phyloP scores from a whole-genome alignment of 1,140 invertebrate genomes.

The Hirudo medicinalis region DNA sequence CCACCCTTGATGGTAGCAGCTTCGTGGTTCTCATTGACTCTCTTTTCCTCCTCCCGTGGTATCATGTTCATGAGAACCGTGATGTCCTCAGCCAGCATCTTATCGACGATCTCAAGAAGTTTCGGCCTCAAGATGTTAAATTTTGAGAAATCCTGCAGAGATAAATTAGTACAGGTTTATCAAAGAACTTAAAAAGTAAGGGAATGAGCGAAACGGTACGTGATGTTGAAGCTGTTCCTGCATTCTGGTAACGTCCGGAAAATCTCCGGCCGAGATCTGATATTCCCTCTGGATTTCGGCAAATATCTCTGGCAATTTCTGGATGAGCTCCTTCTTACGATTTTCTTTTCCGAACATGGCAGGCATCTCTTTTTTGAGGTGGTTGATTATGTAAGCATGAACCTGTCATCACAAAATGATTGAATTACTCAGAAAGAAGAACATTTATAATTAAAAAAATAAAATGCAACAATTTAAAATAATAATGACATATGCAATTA shows the following conservation, averaged over 20 bases:
- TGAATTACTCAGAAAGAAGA: too few species aligned
- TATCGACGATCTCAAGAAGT: slow-evolving; percentile 83
- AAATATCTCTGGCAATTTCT: slow-evolving; percentile 75
- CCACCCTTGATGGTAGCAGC: slow-evolving; percentile 24
- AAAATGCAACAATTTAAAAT: too few species aligned
- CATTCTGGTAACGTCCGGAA: slow-evolving; percentile 90
- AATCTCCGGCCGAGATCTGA: slow-evolving; percentile 90
- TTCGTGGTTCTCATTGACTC: neutral
- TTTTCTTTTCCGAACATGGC: slow-evolving; percentile 80
- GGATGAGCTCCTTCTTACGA: slow-evolving; percentile 94
- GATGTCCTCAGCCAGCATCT: slow-evolving; percentile 91
- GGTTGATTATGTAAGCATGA: slow-evolving; percentile 89
- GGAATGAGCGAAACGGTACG: neutral
- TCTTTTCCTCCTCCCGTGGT: slow-evolving; percentile 61
- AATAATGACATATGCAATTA: too few species aligned
- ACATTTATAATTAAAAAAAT: too few species aligned
- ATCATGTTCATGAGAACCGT: slow-evolving; percentile 86
- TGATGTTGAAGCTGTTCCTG: slow-evolving; percentile 47
- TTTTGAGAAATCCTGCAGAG: slow-evolving; percentile 54
- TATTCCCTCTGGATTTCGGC: slow-evolving; percentile 63
- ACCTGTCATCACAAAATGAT: slow-evolving; percentile 50
- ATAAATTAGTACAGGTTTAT: too few species aligned
- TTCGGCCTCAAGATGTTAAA: slow-evolving; percentile 82
- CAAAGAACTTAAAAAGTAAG: too few species aligned
- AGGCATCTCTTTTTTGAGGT: slow-evolving; percentile 83